Evolutionary conservation across 2,888 invertebrate genomes (phyloP).

Genomic region (Nudaria mundana): DNA sequence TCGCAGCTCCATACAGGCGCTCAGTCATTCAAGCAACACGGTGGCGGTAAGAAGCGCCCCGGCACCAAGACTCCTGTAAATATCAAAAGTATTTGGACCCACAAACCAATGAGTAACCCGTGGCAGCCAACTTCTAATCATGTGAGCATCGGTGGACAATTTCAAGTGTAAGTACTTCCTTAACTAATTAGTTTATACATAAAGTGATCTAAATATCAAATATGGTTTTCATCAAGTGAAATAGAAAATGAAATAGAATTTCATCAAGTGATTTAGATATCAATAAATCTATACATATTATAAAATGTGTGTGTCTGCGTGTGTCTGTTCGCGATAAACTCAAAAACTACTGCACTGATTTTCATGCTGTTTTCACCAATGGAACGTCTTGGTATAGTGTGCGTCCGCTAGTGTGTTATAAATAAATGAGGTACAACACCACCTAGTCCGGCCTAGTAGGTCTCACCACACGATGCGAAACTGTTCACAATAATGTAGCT

Average conservation of each 20-base stretch:
- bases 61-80: conserved; percentile 43
- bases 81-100: conserved; percentile 40
- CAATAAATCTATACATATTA: too few species aligned
- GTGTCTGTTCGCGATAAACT: too few species aligned
- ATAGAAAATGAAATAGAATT: too few species aligned
- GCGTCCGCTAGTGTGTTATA: too few species aligned
- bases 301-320: neutral
- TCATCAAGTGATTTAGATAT: too few species aligned
- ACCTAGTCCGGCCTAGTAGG: too few species aligned
- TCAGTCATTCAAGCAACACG: conserved; percentile 36
- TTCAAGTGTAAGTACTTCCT: conserved; percentile 56
- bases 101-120: conserved; percentile 60
- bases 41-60: conserved; percentile 44
- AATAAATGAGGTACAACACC: too few species aligned
- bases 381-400: too few species aligned
- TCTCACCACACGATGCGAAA: too few species aligned
- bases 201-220: neutral
- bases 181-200: neutral
- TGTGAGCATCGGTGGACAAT: conserved; percentile 56
- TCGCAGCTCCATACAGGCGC: conserved; percentile 34
- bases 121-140: conserved; percentile 48
- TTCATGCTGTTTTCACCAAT: too few species aligned
- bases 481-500: too few species aligned
- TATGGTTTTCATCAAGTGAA: neutral
- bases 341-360: too few species aligned